A percentile compares a stretch with the other conserved stretches of the same genome.
These are phyloP conservation scores for Patagioenas fasciata DNA, from an alignment of 2,113 vertebrate genomes.

Conservation along the genomic window DNA sequence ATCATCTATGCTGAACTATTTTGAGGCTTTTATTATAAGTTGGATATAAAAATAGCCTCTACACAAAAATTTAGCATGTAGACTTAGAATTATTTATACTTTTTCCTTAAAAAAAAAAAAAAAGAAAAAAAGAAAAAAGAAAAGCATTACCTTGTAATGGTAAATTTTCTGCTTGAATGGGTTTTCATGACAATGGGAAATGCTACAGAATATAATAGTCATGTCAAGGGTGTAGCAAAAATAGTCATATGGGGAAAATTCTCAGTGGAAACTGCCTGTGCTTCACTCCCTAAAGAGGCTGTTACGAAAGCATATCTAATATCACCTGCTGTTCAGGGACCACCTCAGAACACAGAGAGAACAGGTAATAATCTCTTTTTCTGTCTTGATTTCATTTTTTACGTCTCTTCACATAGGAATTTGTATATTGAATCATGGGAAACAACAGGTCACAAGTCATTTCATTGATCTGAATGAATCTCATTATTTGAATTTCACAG, in stretches of 20 bases:
- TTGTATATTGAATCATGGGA: neutral
- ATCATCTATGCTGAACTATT: neutral
- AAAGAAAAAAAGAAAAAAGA: neutral
- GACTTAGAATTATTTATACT: neutral
- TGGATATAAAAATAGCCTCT: slow-evolving; percentile 1
- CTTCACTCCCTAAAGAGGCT: neutral
- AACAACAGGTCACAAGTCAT: rapidly evolving
- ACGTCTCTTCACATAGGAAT: neutral
- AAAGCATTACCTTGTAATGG: neutral
- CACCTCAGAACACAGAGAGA: neutral
- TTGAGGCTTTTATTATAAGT: neutral
- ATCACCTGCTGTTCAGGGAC: neutral
- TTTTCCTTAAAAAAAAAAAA: neutral
- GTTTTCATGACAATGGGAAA: slow-evolving; percentile 16
- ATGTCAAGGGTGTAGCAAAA: neutral
- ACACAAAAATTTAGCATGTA: neutral
- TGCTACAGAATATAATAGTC: neutral
- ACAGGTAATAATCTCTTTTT: neutral
- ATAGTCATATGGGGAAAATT: rapidly evolving
- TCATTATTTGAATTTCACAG: neutral
- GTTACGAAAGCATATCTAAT: neutral
- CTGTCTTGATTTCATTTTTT: neutral
- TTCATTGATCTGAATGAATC: neutral
- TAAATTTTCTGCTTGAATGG: slow-evolving; percentile 23
- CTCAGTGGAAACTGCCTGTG: neutral